These are phyloP conservation scores for Sorex araneus DNA, from an alignment of 2,113 vertebrate species.

Conservation along the genomic window DNA sequence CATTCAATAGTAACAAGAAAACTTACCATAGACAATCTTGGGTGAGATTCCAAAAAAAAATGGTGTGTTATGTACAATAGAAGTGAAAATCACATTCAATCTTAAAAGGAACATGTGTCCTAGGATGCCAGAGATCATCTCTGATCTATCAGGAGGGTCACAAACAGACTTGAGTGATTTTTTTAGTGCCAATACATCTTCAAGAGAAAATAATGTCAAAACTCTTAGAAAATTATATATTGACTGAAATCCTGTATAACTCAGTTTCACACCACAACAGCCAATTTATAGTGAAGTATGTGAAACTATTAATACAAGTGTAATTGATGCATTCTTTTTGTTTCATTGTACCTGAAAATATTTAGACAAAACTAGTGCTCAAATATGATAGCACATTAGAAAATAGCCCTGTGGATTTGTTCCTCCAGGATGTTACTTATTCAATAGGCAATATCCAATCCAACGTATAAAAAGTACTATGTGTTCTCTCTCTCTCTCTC, in stretches of 20 bases:
- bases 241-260: background rate
- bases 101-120: background rate
- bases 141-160: too few relatives aligned
- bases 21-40: background rate
- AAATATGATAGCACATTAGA: background rate
- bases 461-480: background rate
- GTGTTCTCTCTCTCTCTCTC: too few relatives aligned
- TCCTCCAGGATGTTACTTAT: background rate
- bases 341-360: background rate
- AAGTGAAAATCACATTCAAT: background rate
- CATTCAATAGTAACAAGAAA: background rate
- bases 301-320: background rate
- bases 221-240: too few relatives aligned
- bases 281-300: background rate
- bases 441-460: background rate
- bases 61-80: background rate
- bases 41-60: background rate
- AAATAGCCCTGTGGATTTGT: background rate
- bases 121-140: too few relatives aligned
- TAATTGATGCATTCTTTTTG: background rate
- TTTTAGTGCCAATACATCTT: background rate
- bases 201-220: background rate
- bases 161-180: too few relatives aligned
- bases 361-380: background rate
- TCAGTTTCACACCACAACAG: background rate